Evolutionary conservation across 2,888 invertebrate genomes (phyloP).

Genomic region (Apotomis betuletana): DNA sequence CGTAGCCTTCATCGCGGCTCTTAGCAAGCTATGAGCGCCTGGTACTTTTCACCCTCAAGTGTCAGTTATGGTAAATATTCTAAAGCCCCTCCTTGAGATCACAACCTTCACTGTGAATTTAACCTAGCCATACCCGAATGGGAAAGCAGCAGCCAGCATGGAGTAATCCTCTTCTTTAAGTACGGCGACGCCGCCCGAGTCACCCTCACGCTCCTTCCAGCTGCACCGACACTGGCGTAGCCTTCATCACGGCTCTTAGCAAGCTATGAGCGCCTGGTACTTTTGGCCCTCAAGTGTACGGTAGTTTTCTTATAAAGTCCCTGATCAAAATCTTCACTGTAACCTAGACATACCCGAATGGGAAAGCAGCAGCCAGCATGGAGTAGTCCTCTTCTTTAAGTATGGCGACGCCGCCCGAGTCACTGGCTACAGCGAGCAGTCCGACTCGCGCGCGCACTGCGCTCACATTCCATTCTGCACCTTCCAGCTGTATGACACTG

Average conservation of each 20-base stretch:
- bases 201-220: constrained; percentile 58
- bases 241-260: no score
- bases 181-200: constrained; percentile 83
- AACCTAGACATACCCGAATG: constrained; percentile 56
- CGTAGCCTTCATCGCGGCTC: no score
- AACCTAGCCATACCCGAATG: constrained; percentile 56
- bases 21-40: no score
- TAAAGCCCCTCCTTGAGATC: no score
- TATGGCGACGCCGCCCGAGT: constrained; percentile 83
- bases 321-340: no score
- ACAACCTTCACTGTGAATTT: no score
- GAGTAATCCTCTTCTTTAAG: constrained; percentile 48
- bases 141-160: constrained; percentile 55
- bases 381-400: constrained; percentile 48
- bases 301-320: no score
- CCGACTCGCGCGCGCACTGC: constrained; percentile 51
- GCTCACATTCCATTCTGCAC: constrained; percentile 58
- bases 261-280: no score
- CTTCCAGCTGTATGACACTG: constrained; percentile 62
- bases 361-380: constrained; percentile 55
- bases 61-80: no score
- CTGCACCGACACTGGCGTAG: constrained; percentile 25
- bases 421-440: constrained; percentile 83
- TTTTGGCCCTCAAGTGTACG: no score
- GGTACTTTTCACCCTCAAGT: no score